A percentile compares a stretch with the other conserved stretches of the same genome.
These are phyloP conservation scores for Mus pahari DNA, from an alignment of 2,113 vertebrate genomes.

Conservation along the genomic window DNA sequence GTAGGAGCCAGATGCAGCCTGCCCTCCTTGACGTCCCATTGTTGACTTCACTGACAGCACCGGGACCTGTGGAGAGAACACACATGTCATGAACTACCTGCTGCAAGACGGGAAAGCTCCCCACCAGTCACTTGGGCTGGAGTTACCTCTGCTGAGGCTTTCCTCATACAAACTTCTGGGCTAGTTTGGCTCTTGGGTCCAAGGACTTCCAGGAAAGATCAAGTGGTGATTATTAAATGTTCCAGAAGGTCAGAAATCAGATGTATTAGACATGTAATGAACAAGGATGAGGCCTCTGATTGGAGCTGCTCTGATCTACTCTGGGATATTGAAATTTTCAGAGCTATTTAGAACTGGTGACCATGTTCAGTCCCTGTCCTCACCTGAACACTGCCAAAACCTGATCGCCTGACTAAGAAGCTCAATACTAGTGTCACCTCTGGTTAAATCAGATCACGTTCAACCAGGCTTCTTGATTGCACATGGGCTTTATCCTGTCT, in stretches of 20 bases:
- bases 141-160: not conserved
- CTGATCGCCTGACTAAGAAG: rapidly evolving
- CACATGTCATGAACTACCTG: not conserved
- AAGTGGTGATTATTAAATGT: not conserved
- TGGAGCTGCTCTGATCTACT: not conserved
- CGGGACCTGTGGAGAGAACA: constrained; percentile 88
- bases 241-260: rapidly evolving
- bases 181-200: no score
- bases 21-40: constrained; percentile 87
- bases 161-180: not conserved
- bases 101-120: rapidly evolving
- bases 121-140: rapidly evolving
- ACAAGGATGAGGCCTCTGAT: not conserved
- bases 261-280: not conserved
- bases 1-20: constrained; percentile 88
- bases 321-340: not conserved
- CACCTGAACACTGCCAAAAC: not conserved
- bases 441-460: not conserved
- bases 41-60: constrained; percentile 95
- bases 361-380: not conserved
- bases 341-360: not conserved
- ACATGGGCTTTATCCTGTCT: not conserved
- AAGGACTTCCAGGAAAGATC: not conserved
- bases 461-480: not conserved
- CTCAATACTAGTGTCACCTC: not conserved